Evolutionary conservation across 2,888 invertebrate genomes (phyloP).

Genomic region (Sylvicola cinctus): DNA sequence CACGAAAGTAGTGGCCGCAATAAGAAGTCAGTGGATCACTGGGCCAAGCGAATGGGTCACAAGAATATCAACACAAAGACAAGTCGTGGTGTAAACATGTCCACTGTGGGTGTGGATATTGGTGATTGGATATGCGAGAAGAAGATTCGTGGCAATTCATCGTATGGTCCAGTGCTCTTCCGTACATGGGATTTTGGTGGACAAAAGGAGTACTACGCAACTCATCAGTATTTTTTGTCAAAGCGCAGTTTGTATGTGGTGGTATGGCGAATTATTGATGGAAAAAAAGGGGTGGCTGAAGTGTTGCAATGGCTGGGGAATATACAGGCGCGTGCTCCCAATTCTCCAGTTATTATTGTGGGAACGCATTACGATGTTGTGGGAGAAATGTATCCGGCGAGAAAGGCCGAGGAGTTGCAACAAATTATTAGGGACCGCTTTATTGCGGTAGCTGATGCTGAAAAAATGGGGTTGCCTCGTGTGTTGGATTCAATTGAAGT

Average conservation of each 20-base stretch:
- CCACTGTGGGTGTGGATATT: slow-evolving; percentile 95
- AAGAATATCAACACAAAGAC: slow-evolving; percentile 58
- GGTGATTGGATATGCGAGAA: slow-evolving; percentile 88
- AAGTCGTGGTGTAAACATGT: slow-evolving; percentile 61
- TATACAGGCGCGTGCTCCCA: slow-evolving; percentile 84
- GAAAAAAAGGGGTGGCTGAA: slow-evolving; percentile 70
- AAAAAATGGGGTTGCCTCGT: slow-evolving; percentile 83
- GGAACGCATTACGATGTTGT: slow-evolving; percentile 91
- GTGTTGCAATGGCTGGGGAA: slow-evolving; percentile 93
- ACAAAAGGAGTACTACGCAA: slow-evolving; percentile 93
- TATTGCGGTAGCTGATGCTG: slow-evolving; percentile 85
- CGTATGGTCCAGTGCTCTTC: slow-evolving; percentile 69
- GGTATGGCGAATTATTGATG: slow-evolving; percentile 86
- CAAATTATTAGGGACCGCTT: slow-evolving; percentile 70
- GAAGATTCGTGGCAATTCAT: slow-evolving; percentile 48
- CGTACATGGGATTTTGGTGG: slow-evolving; percentile 99
- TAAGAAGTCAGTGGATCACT: slow-evolving; percentile 42
- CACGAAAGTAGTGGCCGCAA: slow-evolving; percentile 64
- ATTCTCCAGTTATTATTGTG: slow-evolving; percentile 87
- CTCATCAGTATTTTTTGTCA: slow-evolving; percentile 95
- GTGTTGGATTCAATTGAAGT: slow-evolving; percentile 88
- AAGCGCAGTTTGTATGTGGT: slow-evolving; percentile 88
- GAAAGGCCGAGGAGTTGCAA: slow-evolving; percentile 53
- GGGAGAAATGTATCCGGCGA: slow-evolving; percentile 22
- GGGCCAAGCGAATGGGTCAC: slow-evolving; percentile 91